phyloP scores from a whole-genome alignment of 2,888 invertebrate species.

The Anarsia innoxiella region DNA sequence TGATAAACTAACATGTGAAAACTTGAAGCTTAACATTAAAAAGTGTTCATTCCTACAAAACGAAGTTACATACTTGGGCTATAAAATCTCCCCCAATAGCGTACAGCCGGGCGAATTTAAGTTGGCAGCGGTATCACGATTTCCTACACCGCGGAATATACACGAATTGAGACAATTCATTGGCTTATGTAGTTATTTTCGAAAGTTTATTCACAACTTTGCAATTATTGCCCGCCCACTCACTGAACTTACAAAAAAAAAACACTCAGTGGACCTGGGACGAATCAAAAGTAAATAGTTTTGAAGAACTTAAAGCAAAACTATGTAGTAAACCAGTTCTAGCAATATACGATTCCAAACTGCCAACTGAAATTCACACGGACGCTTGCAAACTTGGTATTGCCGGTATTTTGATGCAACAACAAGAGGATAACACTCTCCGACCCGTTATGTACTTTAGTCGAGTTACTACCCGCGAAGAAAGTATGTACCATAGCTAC shows the following conservation, averaged over 20 bases:
- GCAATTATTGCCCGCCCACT: conserved; percentile 14
- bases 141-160: too few relatives aligned
- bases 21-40: conserved; percentile 4
- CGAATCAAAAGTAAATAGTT: conserved; percentile 13
- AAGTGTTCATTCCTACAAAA: conserved; percentile 6
- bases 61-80: neutral
- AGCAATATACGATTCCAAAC: conserved; percentile 21
- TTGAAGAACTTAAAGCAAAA: conserved; percentile 17
- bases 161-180: too few relatives aligned
- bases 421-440: conserved; percentile 12
- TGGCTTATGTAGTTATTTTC: too few relatives aligned
- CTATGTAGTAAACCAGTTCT: conserved; percentile 22
- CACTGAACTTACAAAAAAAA: conserved; percentile 23
- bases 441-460: conserved; percentile 30
- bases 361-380: too few relatives aligned
- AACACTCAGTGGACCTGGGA: conserved; percentile 19
- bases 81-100: neutral
- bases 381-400: conserved; percentile 25
- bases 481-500: conserved; percentile 25
- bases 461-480: conserved; percentile 22
- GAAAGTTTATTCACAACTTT: too few relatives aligned
- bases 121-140: too few relatives aligned
- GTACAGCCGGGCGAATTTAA: neutral
- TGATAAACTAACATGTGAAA: conserved; percentile 1
- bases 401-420: conserved; percentile 25